Base-by-base conservation (phyloP, 1,140 invertebrate genomes). In the Holotrichia oblita region DNA sequence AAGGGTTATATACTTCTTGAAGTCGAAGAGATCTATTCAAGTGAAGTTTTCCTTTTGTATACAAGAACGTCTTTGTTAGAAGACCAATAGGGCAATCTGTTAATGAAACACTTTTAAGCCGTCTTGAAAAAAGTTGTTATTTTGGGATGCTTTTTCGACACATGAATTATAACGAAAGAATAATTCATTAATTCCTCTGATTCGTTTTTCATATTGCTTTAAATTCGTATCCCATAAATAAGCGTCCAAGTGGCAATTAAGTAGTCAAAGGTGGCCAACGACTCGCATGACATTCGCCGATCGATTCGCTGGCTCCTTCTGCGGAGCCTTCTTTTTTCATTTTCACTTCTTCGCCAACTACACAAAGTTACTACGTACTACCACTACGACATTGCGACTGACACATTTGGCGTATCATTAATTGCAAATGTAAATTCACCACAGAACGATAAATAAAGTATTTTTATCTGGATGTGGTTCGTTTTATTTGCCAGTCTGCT, bases 401-500 rank as follows among this genome's bases (percentile, higher is more conserved):
- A 74, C 34, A 44, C 73, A 74, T 74, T 74, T 42, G 73, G 41
- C 40, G 20, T 74, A 40, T 74, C 73, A 74, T 74, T 74, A 74
- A 74, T 74, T 74, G 73, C 73, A 22, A 74, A 74, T 74, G 73
- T 42, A 74, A 74, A 74, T 74, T 74, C 73, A 44, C 73, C 40
- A 6, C n/a, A 20, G 17, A n/a, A 44, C 34, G 73, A 74, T 40
- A 74, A 74, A 74, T 74, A 41, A 77, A 61, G 55, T 61, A 59
- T 77, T 77, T 61, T 77, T 77, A 59, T 40, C 59, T 20, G 76
- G 55, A 34, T 34, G 17, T 14, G n/a, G 27, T 61, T 77, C 48
- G 20, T 61, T 61, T 77, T 77, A 77, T 77, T 34, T 77, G 76
- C 27, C n/a, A 59, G 12, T 44, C 22, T 41, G 55, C 27, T 34